Evolutionary conservation across 1,140 invertebrate species (phyloP), one percentile per base, ranked within the genome.

Genomic region (Drosophila persimilis): DNA sequence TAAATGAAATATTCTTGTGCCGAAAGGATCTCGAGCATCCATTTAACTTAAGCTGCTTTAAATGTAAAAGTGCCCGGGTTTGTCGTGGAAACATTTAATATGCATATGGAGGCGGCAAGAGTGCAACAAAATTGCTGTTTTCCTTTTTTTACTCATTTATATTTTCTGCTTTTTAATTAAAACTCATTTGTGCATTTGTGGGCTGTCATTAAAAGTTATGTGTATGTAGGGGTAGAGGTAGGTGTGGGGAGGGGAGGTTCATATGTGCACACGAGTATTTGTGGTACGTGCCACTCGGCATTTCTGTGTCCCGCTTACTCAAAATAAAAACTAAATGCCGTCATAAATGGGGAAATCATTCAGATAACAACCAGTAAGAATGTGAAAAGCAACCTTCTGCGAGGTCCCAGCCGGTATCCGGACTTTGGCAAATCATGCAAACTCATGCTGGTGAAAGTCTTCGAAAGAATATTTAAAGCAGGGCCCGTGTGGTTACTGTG

Each of bases 121-220:
- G 52, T 69, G 51, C 66, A 69, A 35, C 31, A 52, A 43, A 24
- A 52, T 13, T 44, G n/a, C 69, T 69, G 52, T 57, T 69, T 70
- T 67, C 61, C 4, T 39, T 11, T 39, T 13, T 39, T 39, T 39
- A 5, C 3, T 35, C 29, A 31, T 58, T 64, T 56, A 35, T 65
- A 58, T 64, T 46, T 1, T 5, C 13, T 15, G 39, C 22, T 31
- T 75, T 74, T 74, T 74, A 74, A 74, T 74, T 73, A 74, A 74
- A 74, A 74, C 70, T 74, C 60, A 73, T 73, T 74, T 65, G 61
- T 60, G n/a, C 71, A 73, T 73, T 73, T 73, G 58, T 57, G 59
- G 69, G 70, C 13, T 64, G 47, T 64, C 46, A 43, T 73, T 73
- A 64, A 73, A 57, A 56, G 52, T 57, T 43, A 64, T 52, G 26